phyloP scores from a whole-genome alignment of 1,140 invertebrate species.

The Trachymyrmex cornetzi region DNA sequence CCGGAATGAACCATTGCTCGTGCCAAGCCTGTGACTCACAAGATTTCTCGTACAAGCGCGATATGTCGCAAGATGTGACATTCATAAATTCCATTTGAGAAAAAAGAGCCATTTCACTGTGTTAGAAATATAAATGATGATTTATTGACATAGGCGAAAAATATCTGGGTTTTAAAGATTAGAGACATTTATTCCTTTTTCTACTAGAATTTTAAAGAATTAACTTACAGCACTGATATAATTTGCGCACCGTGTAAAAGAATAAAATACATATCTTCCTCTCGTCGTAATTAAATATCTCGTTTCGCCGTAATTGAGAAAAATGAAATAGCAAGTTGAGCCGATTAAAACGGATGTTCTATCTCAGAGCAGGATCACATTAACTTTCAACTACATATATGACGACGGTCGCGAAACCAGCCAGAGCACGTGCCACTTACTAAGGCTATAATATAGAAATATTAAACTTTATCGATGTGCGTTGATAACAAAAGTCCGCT shows the following conservation, averaged over 20 bases:
- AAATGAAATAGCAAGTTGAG: conserved; percentile 41
- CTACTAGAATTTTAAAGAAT: conserved; percentile 1
- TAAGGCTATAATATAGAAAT: conserved; percentile 5
- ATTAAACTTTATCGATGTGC: conserved; percentile 13
- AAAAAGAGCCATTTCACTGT: background rate
- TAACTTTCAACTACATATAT: conserved; percentile 35
- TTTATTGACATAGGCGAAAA: background rate
- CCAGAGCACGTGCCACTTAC: conserved; percentile 24
- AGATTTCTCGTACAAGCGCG: background rate
- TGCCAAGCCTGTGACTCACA: conserved; percentile 31
- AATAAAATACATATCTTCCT: conserved; percentile 32
- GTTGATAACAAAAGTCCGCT: background rate
- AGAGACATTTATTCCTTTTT: background rate
- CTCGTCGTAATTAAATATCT: conserved; percentile 42
- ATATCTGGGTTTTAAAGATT: background rate
- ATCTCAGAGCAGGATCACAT: conserved; percentile 25
- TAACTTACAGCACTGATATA: background rate
- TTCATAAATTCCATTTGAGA: background rate
- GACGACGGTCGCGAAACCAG: background rate
- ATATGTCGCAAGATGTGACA: background rate
- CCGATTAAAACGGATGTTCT: conserved; percentile 59
- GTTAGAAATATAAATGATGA: background rate
- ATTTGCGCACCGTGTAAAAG: background rate
- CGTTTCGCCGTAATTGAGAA: conserved; percentile 47
- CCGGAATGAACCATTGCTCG: background rate